Evolutionary conservation across 2,113 vertebrate genomes (phyloP), one percentile per base, ranked within the genome.

Genomic region (Stigmatopora nigra): DNA sequence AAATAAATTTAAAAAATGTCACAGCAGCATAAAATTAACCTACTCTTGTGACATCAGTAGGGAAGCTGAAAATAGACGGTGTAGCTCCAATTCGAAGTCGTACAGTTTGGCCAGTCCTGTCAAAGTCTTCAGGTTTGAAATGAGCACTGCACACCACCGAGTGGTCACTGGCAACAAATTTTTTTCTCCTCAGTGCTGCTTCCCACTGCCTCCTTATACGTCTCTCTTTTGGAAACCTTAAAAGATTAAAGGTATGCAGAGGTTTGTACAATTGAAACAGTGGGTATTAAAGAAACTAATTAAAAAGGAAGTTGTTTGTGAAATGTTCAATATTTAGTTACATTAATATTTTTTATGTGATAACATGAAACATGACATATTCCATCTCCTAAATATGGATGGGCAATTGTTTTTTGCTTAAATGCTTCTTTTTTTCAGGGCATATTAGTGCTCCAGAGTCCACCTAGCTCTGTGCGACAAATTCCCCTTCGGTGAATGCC

Each of bases 41-140:
- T 62, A 73, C 76, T 45, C 16, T 70, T 49, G 61, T 38, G 7
- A 62, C 45, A 63, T 22, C 1, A 61, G 55, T 17, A 41, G 69
- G 35, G 13, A 60, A 4, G 63, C 58, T 38, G 36, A 61, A 61
- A 44, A 61, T 38, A 3, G 59, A 65, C 4, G 68, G 77, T 25
- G 15, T 68, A 10, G 56, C 69, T 65, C 77, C 69, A 20, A 68
- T 63, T 65, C 72, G 38, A 19, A 78, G 60, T 20, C 68, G 53
- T 25, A 75, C 68, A 16, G 46, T 78, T 41, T 78, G 77, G 51
- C 77, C 72, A 0, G 77, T 78, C 38, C 65, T 71, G 62, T 78
- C 72, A 10, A 78, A 65, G 63, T 78, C 72, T 36, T 75, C 61
- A 4, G 61, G 64, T 12, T 41, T 63, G 22, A 78, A 78, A 52